phyloP scores from a whole-genome alignment of 1,140 invertebrate genomes.

The honey bee (Apis mellifera) region DNA sequence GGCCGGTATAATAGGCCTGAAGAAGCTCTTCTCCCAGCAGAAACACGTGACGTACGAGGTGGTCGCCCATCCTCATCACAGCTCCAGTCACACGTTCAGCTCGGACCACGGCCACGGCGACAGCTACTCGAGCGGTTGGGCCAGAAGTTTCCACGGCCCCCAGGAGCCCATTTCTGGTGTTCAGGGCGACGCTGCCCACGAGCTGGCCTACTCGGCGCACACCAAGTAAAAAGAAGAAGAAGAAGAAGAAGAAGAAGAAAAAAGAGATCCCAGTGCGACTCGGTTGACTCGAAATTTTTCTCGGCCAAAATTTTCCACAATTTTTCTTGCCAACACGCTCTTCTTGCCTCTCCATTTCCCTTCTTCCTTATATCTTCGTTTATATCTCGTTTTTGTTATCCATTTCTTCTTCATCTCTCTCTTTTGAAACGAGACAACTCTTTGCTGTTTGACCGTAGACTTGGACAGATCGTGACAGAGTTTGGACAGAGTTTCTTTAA shows the following conservation, averaged over 20 bases:
- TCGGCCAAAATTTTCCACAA: neutral
- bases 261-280: neutral
- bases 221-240: slow-evolving; percentile 57
- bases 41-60: slow-evolving; percentile 90
- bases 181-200: slow-evolving; percentile 83
- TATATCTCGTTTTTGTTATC: neutral
- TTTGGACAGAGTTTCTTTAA: too few relatives aligned
- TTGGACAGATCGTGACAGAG: too few relatives aligned
- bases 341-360: neutral
- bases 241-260: neutral
- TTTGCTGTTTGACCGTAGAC: too few relatives aligned
- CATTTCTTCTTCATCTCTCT: neutral
- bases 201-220: slow-evolving; percentile 86
- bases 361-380: neutral
- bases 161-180: slow-evolving; percentile 68
- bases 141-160: slow-evolving; percentile 82
- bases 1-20: slow-evolving; percentile 90
- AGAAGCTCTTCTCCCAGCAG: slow-evolving; percentile 89
- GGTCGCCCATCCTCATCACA: slow-evolving; percentile 85
- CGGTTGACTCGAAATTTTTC: neutral
- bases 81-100: slow-evolving; percentile 78
- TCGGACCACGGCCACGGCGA: slow-evolving; percentile 80
- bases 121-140: slow-evolving; percentile 84
- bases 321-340: slow-evolving; percentile 18
- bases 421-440: neutral